A percentile compares a stretch with the other conserved stretches of the same genome.
These are phyloP conservation scores for Cyclina sinensis DNA, from an alignment of 1,140 invertebrate genomes.

Conservation along the genomic window DNA sequence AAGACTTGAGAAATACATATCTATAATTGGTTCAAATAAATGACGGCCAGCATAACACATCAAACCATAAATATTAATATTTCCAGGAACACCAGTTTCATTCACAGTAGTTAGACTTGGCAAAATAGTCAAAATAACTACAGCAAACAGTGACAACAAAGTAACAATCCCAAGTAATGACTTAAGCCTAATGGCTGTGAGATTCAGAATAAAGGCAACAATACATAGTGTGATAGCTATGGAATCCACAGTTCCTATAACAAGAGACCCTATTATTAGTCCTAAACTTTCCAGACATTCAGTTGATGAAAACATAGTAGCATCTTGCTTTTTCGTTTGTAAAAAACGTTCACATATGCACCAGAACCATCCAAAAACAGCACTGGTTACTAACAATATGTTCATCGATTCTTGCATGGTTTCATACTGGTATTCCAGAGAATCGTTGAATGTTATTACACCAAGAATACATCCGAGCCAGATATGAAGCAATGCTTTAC, in stretches of 20 bases:
- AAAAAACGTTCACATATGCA: constrained; percentile 76
- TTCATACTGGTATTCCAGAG: constrained; percentile 73
- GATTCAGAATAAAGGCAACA: constrained; percentile 77
- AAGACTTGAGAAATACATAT: constrained; percentile 81
- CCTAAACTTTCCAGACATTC: constrained; percentile 81
- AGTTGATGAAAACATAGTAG: constrained; percentile 70
- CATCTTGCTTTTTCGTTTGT: constrained; percentile 69
- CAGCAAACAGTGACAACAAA: constrained; percentile 73
- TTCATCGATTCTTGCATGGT: constrained; percentile 81
- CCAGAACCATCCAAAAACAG: constrained; percentile 80
- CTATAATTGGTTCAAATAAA: constrained; percentile 80
- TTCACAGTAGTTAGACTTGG: constrained; percentile 7
- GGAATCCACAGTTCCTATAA: constrained; percentile 75
- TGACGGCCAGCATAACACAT: constrained; percentile 82
- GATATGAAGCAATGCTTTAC: constrained; percentile 79
- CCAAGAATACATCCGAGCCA: constrained; percentile 85
- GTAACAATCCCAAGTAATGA: constrained; percentile 79
- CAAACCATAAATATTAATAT: constrained; percentile 81
- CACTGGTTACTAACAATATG: constrained; percentile 80
- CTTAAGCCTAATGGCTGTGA: constrained; percentile 82
- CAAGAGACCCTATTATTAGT: constrained; percentile 80
- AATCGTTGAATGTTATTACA: constrained; percentile 81
- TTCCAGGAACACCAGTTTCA: constrained; percentile 66
- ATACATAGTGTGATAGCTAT: constrained; percentile 77
- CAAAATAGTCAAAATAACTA: constrained; percentile 73